These are phyloP conservation scores for Odontocolon sp. DNA, from an alignment of 2,888 invertebrate species.

Conservation along the genomic window DNA sequence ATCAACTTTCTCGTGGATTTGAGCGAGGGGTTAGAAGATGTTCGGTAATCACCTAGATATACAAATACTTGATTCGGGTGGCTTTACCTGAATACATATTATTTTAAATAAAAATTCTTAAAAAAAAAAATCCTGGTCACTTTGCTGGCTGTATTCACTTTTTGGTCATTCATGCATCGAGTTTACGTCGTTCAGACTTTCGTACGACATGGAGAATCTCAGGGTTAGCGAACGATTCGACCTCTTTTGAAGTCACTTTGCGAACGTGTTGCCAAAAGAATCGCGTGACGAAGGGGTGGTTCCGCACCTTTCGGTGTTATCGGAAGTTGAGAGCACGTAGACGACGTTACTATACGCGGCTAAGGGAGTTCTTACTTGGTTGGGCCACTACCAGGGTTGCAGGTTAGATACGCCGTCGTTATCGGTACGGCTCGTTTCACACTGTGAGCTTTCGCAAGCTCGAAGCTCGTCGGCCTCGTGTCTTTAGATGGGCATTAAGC, in stretches of 20 bases:
- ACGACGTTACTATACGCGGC: conserved; percentile 68
- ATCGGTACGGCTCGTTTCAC: conserved; percentile 55
- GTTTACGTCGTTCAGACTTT: conserved; percentile 46
- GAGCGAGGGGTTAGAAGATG: no score
- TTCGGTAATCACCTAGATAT: no score
- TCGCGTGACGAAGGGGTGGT: conserved; percentile 72
- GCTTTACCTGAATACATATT: no score
- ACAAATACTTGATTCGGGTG: no score
- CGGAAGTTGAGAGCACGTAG: conserved; percentile 71
- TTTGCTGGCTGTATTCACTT: no score
- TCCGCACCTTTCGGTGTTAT: conserved; percentile 64
- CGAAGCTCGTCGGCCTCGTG: conserved; percentile 62
- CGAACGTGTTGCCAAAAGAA: conserved; percentile 62
- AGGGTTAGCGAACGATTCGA: conserved; percentile 47
- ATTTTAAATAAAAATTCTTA: no score
- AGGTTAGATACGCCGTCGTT: conserved; percentile 53
- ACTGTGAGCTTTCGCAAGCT: conserved; percentile 39
- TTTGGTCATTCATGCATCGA: no score
- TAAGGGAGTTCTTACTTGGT: conserved; percentile 44
- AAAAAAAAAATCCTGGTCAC: no score
- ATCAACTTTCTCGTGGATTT: no score
- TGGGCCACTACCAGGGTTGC: conserved; percentile 30
- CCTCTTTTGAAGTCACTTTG: conserved; percentile 57
- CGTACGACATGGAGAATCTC: conserved; percentile 7
- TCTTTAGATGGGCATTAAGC: conserved; percentile 78